Evolutionary conservation across 2,797 vertebrate species (phyloP), one percentile per base, ranked within the genome.

Genomic region (Zalophus californianus): DNA sequence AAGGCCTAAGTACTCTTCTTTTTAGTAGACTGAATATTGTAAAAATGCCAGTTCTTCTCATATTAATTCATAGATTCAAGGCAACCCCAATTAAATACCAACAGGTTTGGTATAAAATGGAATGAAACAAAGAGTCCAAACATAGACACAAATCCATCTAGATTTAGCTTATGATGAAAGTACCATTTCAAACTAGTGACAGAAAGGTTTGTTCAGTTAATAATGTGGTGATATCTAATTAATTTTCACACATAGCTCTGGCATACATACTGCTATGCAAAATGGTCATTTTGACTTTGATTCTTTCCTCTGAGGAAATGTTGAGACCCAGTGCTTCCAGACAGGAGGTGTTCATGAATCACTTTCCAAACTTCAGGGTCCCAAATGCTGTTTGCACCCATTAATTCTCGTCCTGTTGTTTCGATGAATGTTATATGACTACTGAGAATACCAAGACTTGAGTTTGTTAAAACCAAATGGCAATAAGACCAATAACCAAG

Each of bases 91-190:
- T 84, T 78, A 91, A 91, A 93, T 25, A 41, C 73, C 21, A 85
- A 60, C 2, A 86, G 21, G 48, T 83, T 77, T 93, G n/a, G 5
- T 86, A 62, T 21, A 73, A 78, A 91, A 93, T 62, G 12, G 18
- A 91, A 77, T 72, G 56, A 92, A 58, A 80, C 8, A n/a, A 7
- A 83, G 70, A 64, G 32, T 68, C n/a, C 52, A 90, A 7, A 92
- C 25, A 79, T 7, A 87, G 60, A 64, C 4, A 41, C 14, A 75
- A 21, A 94, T 62, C 32, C 73, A 27, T n/a, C 32, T 54, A 21
- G 48, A 68, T 93, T 92, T 95, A 78, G 60, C 89, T 93, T 68
- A 35, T 73, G 50, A 75, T 79, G 60, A 93, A 96, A 88, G 38
- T 84, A 84, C 9, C 25, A 48, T 83, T 78, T 75, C 29, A 54